Conservation (phyloP, 2,888 invertebrate genomes). For the Lumbricus terrestris region DNA sequence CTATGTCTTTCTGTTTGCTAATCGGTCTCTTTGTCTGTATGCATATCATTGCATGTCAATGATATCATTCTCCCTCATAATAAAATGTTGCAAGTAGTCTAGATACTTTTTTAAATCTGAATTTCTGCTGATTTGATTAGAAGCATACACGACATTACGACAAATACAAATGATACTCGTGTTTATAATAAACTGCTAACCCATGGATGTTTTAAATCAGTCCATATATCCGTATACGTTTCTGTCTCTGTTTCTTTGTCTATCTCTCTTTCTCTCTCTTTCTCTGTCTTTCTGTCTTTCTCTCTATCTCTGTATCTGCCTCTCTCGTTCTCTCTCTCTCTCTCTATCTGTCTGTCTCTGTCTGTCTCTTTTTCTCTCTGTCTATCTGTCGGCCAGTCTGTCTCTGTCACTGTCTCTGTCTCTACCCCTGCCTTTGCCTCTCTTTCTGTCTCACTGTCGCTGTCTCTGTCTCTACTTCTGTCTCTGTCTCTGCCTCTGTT, state of each 20-base stretch:
- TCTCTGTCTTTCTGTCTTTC: neutral
- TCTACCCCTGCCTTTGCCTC: too few relatives aligned
- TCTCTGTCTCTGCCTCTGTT: neutral
- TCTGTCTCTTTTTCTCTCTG: neutral
- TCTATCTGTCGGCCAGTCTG: neutral
- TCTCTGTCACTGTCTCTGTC: neutral
- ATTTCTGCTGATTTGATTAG: too few relatives aligned
- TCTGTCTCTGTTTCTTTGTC: too few relatives aligned
- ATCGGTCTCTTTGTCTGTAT: neutral
- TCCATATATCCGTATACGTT: neutral
- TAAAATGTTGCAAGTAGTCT: too few relatives aligned
- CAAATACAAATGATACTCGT: too few relatives aligned
- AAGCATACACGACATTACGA: too few relatives aligned
- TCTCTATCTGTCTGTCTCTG: neutral
- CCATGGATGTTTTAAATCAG: neutral
- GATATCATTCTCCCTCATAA: too few relatives aligned
- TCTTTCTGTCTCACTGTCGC: neutral
- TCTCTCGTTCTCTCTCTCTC: too few relatives aligned
- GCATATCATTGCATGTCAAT: too few relatives aligned
- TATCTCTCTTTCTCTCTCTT: neutral
- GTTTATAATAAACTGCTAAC: neutral
- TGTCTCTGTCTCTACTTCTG: neutral
- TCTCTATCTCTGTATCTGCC: too few relatives aligned
- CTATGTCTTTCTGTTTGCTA: too few relatives aligned
- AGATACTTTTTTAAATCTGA: too few relatives aligned